Conservation (phyloP, 2,113 vertebrate species). For the Xiphophorus hellerii region DNA sequence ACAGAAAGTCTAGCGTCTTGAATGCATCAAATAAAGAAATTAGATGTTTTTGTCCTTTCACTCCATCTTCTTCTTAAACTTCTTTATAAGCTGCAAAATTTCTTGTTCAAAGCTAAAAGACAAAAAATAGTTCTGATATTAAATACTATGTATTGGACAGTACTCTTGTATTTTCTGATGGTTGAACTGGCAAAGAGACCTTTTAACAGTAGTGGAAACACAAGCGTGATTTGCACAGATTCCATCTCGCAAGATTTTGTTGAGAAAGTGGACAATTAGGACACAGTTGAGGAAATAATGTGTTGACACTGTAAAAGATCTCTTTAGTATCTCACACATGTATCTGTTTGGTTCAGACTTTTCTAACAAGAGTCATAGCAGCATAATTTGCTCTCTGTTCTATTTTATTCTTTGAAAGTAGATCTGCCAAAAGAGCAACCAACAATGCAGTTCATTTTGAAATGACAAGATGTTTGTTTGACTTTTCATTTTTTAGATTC, state of each 20-base stretch:
- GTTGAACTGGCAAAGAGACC: background rate
- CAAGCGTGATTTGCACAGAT: background rate
- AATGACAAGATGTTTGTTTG: too few species aligned
- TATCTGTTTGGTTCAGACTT: too few species aligned
- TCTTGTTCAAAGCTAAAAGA: background rate
- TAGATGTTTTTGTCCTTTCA: background rate
- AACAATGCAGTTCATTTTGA: too few species aligned
- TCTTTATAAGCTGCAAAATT: background rate
- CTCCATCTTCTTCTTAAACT: background rate
- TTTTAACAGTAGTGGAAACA: background rate
- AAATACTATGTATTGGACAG: background rate
- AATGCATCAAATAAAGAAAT: too few species aligned
- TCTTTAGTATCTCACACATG: too few species aligned
- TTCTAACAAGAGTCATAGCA: too few species aligned
- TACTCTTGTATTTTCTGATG: background rate
- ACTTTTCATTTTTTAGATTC: too few species aligned
- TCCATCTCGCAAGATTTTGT: background rate
- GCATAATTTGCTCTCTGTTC: too few species aligned
- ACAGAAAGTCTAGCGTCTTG: background rate
- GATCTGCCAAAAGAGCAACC: too few species aligned
- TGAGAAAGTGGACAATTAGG: background rate
- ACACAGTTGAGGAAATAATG: too few species aligned
- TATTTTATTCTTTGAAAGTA: too few species aligned
- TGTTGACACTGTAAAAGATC: background rate
- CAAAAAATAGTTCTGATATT: background rate